Conservation (phyloP, 2,888 invertebrate genomes). For the Yponomeuta evonymella region DNA sequence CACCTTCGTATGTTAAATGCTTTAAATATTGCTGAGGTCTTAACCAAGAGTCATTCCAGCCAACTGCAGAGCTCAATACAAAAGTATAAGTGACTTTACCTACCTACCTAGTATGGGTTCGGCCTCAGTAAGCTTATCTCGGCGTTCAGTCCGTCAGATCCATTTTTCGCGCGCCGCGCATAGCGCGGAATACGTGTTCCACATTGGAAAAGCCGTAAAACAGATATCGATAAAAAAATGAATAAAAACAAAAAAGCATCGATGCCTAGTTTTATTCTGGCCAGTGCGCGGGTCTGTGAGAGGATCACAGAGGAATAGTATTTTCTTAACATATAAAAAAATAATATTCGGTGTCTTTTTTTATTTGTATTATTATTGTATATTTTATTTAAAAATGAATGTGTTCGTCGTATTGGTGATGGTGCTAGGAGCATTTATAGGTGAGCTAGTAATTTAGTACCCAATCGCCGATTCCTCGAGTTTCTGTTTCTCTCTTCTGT, state of each 20-base stretch:
- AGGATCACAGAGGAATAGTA: not conserved
- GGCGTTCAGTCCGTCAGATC: not conserved
- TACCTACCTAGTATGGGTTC: not conserved
- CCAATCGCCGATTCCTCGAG: too few species aligned
- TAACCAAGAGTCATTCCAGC: too few species aligned
- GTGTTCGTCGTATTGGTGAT: slow-evolving; percentile 31
- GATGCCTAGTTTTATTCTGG: not conserved
- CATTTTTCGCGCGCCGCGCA: slow-evolving; percentile 5
- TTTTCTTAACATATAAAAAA: not conserved
- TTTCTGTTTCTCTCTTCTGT: too few species aligned
- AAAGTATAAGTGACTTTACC: too few species aligned
- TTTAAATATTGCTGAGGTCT: too few species aligned
- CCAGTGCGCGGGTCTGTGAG: not conserved
- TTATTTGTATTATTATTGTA: not conserved
- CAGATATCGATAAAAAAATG: slow-evolving; percentile 2
- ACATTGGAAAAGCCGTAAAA: not conserved
- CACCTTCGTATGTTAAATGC: too few species aligned
- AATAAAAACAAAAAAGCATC: slow-evolving; percentile 3
- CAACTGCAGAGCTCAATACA: too few species aligned
- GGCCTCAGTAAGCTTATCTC: not conserved
- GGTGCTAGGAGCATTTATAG: slow-evolving; percentile 36
- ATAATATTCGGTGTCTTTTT: not conserved
- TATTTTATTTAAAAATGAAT: slow-evolving; percentile 31
- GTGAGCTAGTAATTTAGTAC: slow-evolving; percentile 32
- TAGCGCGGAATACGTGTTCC: not conserved